Evolutionary conservation across 2,888 invertebrate genomes (phyloP).

Genomic region (Atethmia centrago): DNA sequence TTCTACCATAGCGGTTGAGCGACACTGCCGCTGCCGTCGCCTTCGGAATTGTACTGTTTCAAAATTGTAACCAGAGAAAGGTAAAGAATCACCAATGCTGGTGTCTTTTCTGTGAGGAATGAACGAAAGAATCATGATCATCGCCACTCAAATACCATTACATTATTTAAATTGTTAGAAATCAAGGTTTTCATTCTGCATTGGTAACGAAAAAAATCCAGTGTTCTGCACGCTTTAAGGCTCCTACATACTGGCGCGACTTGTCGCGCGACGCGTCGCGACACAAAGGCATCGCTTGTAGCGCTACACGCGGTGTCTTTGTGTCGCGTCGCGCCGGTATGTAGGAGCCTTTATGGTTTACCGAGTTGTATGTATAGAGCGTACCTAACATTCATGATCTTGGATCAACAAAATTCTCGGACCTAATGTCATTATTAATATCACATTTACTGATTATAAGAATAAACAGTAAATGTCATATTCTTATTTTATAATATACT

Average conservation of each 20-base stretch:
- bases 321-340: too few species aligned
- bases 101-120: neutral
- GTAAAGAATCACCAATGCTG: neutral
- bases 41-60: neutral
- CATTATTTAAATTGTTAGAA: neutral
- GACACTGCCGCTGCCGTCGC: neutral
- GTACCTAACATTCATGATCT: neutral
- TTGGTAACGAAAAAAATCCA: neutral
- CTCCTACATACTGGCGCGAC: too few species aligned
- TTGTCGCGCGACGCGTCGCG: too few species aligned
- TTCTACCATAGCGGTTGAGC: neutral
- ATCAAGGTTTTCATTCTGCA: neutral
- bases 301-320: too few species aligned
- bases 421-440: too few species aligned
- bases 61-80: neutral
- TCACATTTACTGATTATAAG: too few species aligned
- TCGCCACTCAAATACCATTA: neutral
- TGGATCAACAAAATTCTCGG: neutral
- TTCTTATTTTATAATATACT: neutral
- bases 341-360: too few species aligned
- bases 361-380: neutral
- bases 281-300: too few species aligned
- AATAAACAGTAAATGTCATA: neutral
- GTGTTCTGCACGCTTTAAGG: neutral
- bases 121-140: neutral